A percentile compares a stretch with the other conserved stretches of the same genome.
Conservation (phyloP, 2,113 vertebrate genomes). For the Strix uralensis region DNA sequence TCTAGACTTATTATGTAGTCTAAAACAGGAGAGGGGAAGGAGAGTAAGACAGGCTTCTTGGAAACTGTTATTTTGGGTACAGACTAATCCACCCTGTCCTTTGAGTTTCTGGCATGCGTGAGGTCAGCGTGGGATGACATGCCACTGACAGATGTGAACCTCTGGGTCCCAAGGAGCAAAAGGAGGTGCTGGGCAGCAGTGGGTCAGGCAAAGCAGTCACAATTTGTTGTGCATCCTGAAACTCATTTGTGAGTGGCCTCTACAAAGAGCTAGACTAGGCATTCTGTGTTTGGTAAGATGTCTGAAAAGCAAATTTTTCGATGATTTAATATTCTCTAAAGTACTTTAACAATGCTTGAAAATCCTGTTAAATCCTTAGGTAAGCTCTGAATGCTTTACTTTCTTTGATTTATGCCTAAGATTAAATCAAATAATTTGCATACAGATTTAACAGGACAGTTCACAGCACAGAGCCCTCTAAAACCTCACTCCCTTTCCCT, state of each 20-base stretch:
- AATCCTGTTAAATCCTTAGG: not conserved
- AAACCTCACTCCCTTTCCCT: not conserved
- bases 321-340: not conserved
- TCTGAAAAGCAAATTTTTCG: not conserved
- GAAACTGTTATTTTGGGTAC: not conserved
- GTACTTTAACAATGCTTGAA: not conserved
- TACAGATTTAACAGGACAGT: not conserved
- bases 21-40: not conserved
- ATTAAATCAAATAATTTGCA: not conserved
- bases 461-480: not conserved
- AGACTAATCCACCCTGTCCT: not conserved
- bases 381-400: not conserved
- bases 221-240: not conserved
- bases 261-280: not conserved
- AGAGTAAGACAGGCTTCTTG: not conserved
- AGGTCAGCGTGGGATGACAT: fast-evolving
- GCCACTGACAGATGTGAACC: not conserved
- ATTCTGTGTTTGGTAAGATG: not conserved
- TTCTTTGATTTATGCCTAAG: not conserved
- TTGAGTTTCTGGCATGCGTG: not conserved
- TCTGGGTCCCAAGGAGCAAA: not conserved
- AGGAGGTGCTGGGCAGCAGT: not conserved
- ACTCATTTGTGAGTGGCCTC: not conserved
- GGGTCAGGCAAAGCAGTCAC: not conserved
- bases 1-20: not conserved